Evolutionary conservation across 2,797 vertebrate genomes (phyloP), one percentile per base, ranked within the genome.

Genomic region (Sebastes trivittatus): DNA sequence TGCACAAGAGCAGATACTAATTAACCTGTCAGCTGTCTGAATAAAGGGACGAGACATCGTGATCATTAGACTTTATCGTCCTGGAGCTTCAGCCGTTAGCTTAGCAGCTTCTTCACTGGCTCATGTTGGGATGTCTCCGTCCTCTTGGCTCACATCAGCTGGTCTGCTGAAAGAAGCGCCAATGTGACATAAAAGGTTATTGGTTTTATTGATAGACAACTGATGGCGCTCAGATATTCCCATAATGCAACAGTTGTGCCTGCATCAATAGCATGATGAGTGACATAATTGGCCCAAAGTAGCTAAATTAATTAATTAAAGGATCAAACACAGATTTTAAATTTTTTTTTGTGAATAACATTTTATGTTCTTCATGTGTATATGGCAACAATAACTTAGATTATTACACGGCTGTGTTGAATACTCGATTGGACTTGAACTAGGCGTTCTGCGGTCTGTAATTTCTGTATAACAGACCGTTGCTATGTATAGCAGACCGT

Each of bases 31-130:
- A 36, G 5, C 18, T 52, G 16, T 42, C 22, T 23, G 16, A 23
- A 52, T 52, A 27, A 52, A 52, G 46, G 46, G 46, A 52, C 0
- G 0, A 46, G 42, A n/a, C 46, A 20, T 49, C 6, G 0, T 52
- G 46, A 52, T n/a, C 20, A n/a, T 20, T 52, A 20, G 20, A 52
- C 46, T 52, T 46, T 18, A 46, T 46, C 6, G 14, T 52, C 18
- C 46, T 52, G 46, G 20, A 20, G 7, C 32, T 38, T 52, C 29
- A 54, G 14, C 11, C 61, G n/a, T 27, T 64, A 38, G 52, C 72
- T 16, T 4, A 2, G 5, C 42, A 62, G 58, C 20, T 55, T 22
- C 22, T 25, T 25, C 25, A 20, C 34, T 14, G 36, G 36, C 36
- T 38, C 36, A 38, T 22, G 23, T 13, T 14, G 20, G 38, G 20